Evolutionary conservation across 2,797 vertebrate species (phyloP).

Genomic region (Phrynocephalus forsythii): DNA sequence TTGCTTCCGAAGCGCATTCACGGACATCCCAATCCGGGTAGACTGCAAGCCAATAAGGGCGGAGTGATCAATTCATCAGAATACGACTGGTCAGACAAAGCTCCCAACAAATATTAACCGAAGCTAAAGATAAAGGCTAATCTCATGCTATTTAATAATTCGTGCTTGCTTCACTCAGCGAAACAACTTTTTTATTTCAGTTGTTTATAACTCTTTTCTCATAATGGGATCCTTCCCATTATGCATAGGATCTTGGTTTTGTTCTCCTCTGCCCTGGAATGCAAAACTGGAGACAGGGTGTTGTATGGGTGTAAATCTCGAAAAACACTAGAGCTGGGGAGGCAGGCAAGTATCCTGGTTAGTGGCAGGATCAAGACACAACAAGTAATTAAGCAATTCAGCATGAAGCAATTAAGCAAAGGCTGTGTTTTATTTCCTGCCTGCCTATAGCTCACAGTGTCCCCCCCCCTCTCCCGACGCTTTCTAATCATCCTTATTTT

Average conservation of each 20-base stretch:
- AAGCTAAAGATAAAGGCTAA: fast-evolving
- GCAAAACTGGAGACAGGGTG: background rate
- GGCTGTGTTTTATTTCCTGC: too few relatives aligned
- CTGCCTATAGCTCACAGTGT: too few relatives aligned
- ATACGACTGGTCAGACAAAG: fast-evolving
- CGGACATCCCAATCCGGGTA: constrained; percentile 94
- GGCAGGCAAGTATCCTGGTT: background rate
- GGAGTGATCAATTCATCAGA: constrained; percentile 16
- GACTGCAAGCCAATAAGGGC: constrained; percentile 79
- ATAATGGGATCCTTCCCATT: background rate
- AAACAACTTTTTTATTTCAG: background rate
- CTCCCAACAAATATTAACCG: constrained; percentile 17
- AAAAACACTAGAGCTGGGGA: background rate
- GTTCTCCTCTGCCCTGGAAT: background rate
- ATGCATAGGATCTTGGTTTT: background rate
- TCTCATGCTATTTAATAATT: background rate
- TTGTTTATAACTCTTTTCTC: background rate
- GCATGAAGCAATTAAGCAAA: too few relatives aligned
- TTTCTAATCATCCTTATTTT: background rate
- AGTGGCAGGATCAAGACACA: background rate
- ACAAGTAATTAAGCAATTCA: background rate
- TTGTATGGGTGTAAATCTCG: background rate
- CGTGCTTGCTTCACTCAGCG: background rate
- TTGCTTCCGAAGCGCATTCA: constrained; percentile 94
- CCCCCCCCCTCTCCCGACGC: background rate